Percentiles rank a stretch among this genome's conserved stretches.
These are phyloP conservation scores for Mesoclemmys tuberculata DNA, from an alignment of 2,113 vertebrate species.

Conservation along the genomic window DNA sequence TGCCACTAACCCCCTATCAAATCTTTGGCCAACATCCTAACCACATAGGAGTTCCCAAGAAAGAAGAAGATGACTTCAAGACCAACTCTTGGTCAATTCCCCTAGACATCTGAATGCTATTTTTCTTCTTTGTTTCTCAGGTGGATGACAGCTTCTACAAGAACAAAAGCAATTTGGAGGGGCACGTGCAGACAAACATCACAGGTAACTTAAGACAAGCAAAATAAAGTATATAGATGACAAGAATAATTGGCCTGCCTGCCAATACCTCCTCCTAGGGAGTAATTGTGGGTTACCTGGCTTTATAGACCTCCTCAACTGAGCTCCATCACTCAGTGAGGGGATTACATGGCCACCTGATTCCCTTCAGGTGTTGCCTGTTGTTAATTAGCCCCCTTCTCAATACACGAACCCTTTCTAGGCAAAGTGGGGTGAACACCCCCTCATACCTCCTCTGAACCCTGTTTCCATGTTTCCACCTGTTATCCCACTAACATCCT, in stretches of 20 bases:
- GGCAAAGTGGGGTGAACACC: neutral
- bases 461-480: neutral
- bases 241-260: fast-evolving
- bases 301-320: neutral
- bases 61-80: fast-evolving
- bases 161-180: neutral
- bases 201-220: constrained; percentile 29
- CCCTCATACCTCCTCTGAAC: neutral
- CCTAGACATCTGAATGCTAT: neutral
- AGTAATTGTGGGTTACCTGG: neutral
- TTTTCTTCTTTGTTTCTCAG: constrained; percentile 46
- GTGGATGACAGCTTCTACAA: constrained; percentile 1
- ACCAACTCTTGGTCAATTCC: too few relatives aligned
- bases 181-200: neutral
- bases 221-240: neutral
- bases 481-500: neutral
- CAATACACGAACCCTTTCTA: neutral
- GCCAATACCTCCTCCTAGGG: neutral
- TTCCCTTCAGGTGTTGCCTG: neutral
- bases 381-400: neutral
- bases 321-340: neutral
- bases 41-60: neutral
- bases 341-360: neutral
- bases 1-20: fast-evolving
- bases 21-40: neutral